Evolutionary conservation across 2,888 invertebrate species (phyloP), one percentile per base, ranked within the genome.

Genomic region (Agriopis marginaria): DNA sequence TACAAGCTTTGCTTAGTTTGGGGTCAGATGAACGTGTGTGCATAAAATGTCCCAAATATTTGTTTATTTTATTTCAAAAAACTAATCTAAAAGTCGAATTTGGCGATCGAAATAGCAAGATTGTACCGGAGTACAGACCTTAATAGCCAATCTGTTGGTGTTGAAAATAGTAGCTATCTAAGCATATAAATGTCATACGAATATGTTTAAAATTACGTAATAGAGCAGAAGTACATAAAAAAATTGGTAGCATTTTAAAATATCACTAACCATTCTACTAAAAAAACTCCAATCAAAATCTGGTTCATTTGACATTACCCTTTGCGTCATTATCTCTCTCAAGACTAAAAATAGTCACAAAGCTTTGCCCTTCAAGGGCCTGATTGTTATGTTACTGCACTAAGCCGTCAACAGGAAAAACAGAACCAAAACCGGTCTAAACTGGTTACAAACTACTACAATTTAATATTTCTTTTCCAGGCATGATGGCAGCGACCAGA

Each of bases 401-500:
- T n/a, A 39, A 11, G 3, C 58, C 49, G 50, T 39, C 61, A 63
- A 63, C 61, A 66, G 58, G 40, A 63, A 72, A 64, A 63, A 45
- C n/a, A 42, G 3, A 40, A 44, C 17, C 7, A 53, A 58, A 60
- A 67, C 63, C 50, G 53, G 63, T 64, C 40, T n/a, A 42, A 39
- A 49, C 68, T 54, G 23, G 64, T 42, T 55, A 49, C n/a, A 56
- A 63, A 11, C 64, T 50, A 42, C 39, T 45, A 69, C 58, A 68
- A 50, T 51, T 49, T 71, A 47, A 42, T 60, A 72, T 78, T 74
- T 81, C 70, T 79, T 79, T 80, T 74, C 73, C 78, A 82, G 82
- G 79, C 63, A 85, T 40, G 65, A 89, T 88, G 89, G 83, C 83
- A 23, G 69, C 74, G n/a, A 77, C 74, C 78, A 85, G 80, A 79